Percentiles rank a stretch among this genome's conserved stretches.
Conservation (phyloP, 92 coral and sea anemone genomes). For the Diadumene lineata region DNA sequence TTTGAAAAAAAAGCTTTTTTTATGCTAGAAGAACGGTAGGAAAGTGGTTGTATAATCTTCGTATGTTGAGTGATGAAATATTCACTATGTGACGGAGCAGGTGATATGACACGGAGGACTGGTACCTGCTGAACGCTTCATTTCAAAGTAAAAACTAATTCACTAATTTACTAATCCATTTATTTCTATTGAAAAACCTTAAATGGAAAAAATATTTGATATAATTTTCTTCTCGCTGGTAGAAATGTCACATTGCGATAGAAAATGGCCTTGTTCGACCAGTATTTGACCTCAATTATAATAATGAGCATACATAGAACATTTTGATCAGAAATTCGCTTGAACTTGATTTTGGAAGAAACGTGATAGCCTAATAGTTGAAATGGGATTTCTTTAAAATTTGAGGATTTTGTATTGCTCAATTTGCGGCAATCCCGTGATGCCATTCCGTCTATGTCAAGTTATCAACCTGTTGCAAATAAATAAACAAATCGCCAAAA, state of each 20-base stretch:
- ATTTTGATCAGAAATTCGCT: no score
- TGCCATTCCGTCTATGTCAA: no score
- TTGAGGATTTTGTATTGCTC: background rate
- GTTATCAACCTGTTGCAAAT: no score
- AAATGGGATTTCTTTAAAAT: background rate
- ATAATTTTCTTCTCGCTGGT: no score
- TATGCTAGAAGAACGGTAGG: background rate
- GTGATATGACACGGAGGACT: background rate
- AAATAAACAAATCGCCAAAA: background rate
- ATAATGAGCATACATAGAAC: no score
- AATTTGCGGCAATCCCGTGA: background rate
- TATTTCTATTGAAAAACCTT: background rate
- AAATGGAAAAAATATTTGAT: no score
- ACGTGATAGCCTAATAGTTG: background rate
- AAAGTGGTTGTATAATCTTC: background rate
- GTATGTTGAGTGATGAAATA: background rate
- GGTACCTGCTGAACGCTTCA: constrained; percentile 31
- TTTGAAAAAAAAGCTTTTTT: no score
- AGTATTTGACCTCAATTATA: no score
- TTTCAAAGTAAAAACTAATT: background rate
- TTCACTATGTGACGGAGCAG: background rate
- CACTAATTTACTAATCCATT: no score
- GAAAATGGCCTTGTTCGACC: no score
- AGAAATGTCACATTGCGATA: no score
- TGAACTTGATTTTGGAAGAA: no score